Evolutionary conservation across 2,113 vertebrate genomes (phyloP), one percentile per base, ranked within the genome.

Genomic region (Lepus europaeus): DNA sequence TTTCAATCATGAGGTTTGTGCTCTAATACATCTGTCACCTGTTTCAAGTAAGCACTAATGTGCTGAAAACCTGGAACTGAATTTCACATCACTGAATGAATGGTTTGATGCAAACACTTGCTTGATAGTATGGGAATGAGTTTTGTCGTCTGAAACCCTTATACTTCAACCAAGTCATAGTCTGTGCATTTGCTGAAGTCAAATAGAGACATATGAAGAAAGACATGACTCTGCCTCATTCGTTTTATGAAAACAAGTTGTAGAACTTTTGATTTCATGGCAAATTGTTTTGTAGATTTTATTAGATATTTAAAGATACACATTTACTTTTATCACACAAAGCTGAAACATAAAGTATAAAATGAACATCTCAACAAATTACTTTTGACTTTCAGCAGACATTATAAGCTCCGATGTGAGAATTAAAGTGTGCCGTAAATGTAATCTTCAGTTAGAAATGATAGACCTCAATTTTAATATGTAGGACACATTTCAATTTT

Each of bases 41-140:
- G 17, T 86, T 93, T 91, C 87, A 89, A 91, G 89, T 96, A 96
- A 96, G 91, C 61, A 83, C 27, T 87, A 91, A 94, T 87, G n/a
- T 89, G 70, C 59, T 82, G 51, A 95, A 90, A 89, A 85, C 11
- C 39, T 63, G 33, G 59, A 87, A 89, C 16, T 33, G 36, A 72
- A 87, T 93, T 83, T 94, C 70, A 51, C 45, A 94, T 91, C 79
- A 86, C 4, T 83, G 61, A 95, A 23, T 82, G 23, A 80, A 61
- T 49, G 31, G n/a, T 45, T 94, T 85, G 33, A 61, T 70, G 23
- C 19, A 93, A 88, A 59, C 5, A 69, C 73, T 95, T 94, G 3
- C 53, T 89, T 95, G 27, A 45, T 45, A 63, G 1, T 33, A 14
- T 84, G 59, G 31, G 36, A 29, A 70, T 70, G 7, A 63, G 31